Evolutionary conservation across 2,888 invertebrate genomes (phyloP).

Genomic region (Tortrix viridana): DNA sequence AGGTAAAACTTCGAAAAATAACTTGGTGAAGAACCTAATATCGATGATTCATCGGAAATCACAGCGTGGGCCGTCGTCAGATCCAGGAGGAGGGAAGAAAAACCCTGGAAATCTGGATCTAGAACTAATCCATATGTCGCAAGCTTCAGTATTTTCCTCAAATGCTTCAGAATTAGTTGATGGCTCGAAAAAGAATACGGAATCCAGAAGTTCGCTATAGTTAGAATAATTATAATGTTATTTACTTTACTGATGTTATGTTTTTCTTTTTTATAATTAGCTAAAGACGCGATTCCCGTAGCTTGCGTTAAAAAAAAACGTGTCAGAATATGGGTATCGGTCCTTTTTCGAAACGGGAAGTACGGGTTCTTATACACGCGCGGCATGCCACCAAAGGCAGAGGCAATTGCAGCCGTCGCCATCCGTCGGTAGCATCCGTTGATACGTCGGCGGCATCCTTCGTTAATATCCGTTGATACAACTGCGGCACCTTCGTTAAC

Average conservation of each 20-base stretch:
- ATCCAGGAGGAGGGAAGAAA: slow-evolving; percentile 57
- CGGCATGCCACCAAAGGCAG: too few relatives aligned
- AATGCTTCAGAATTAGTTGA: slow-evolving; percentile 55
- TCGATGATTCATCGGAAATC: slow-evolving; percentile 56
- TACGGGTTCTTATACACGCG: too few relatives aligned
- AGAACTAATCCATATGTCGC: slow-evolving; percentile 68
- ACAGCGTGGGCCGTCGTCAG: slow-evolving; percentile 58
- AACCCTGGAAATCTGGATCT: slow-evolving; percentile 53
- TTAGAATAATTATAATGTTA: slow-evolving; percentile 41
- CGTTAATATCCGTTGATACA: too few relatives aligned
- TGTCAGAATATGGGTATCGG: too few relatives aligned
- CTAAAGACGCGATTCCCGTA: too few relatives aligned
- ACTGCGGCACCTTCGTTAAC: too few relatives aligned
- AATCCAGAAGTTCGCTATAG: slow-evolving; percentile 66
- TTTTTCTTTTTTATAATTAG: slow-evolving; percentile 17
- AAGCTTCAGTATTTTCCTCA: slow-evolving; percentile 61
- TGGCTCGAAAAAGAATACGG: slow-evolving; percentile 49
- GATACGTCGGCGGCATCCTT: too few relatives aligned
- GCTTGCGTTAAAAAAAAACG: too few relatives aligned
- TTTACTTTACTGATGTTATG: slow-evolving; percentile 42
- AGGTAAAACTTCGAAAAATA: slow-evolving; percentile 68
- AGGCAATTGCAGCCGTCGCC: too few relatives aligned
- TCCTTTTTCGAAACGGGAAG: too few relatives aligned
- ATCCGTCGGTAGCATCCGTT: too few relatives aligned
- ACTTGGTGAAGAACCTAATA: slow-evolving; percentile 60